Evolutionary conservation across 2,888 invertebrate species (phyloP).

Genomic region (Euplexia lucipara): DNA sequence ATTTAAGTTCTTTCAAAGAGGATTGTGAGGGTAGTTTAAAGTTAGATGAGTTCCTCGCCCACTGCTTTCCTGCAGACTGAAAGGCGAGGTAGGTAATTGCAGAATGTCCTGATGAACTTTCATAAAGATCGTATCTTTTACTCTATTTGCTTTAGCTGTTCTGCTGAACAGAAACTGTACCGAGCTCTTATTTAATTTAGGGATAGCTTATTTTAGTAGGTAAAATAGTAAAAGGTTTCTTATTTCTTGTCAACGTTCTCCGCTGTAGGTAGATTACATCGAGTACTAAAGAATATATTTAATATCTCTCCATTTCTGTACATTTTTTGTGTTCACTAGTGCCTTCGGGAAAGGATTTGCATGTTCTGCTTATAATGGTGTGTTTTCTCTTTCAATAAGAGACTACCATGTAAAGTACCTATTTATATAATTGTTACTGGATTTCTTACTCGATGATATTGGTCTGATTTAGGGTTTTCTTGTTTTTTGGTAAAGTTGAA

Average conservation of each 20-base stretch:
- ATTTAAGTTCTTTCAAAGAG: slow-evolving; percentile 62
- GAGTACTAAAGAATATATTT: slow-evolving; percentile 52
- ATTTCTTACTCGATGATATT: slow-evolving; percentile 5
- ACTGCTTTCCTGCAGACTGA: slow-evolving; percentile 47
- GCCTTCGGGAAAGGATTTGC: slow-evolving; percentile 26
- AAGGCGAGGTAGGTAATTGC: slow-evolving; percentile 56
- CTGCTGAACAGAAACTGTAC: slow-evolving; percentile 22
- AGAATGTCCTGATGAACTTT: slow-evolving; percentile 61
- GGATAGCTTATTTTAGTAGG: slow-evolving; percentile 35
- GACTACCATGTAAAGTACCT: neutral
- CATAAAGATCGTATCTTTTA: slow-evolving; percentile 49
- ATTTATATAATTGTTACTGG: slow-evolving; percentile 17
- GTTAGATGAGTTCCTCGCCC: slow-evolving; percentile 60
- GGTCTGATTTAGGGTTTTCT: neutral
- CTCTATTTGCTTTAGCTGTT: slow-evolving; percentile 46
- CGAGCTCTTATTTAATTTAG: slow-evolving; percentile 42
- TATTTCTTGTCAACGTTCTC: slow-evolving; percentile 35
- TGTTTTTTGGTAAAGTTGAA: slow-evolving; percentile 6
- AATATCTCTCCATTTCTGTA: slow-evolving; percentile 44
- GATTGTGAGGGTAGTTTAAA: slow-evolving; percentile 59
- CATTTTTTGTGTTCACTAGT: slow-evolving; percentile 37
- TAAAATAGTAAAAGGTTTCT: slow-evolving; percentile 32
- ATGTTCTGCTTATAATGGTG: slow-evolving; percentile 20
- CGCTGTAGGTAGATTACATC: slow-evolving; percentile 40
- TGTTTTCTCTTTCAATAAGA: slow-evolving; percentile 29